A percentile compares a stretch with the other conserved stretches of the same genome.
These are phyloP conservation scores for Antedon mediterranea DNA, from an alignment of 53 echinoderm and acorn worm genomes.

Conservation along the genomic window DNA sequence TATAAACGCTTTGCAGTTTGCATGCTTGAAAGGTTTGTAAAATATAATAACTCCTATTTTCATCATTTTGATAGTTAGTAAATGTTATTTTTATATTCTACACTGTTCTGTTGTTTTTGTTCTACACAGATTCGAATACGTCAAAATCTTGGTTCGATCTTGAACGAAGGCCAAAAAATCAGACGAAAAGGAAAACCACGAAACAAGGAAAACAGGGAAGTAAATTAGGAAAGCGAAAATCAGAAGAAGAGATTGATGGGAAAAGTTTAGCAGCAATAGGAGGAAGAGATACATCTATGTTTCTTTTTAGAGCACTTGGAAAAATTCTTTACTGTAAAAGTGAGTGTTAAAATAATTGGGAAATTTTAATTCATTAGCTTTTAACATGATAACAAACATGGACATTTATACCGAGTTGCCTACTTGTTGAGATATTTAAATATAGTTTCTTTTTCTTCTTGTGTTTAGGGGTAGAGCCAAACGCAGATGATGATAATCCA, in stretches of 20 bases:
- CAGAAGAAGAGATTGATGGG: conserved; percentile 20
- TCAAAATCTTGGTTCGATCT: conserved; percentile 24
- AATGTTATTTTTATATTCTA: too few relatives aligned
- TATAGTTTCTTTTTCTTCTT: not conserved
- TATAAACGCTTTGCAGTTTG: conserved; percentile 94
- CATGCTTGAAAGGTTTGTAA: conserved; percentile 74
- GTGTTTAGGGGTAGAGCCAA: conserved; percentile 49
- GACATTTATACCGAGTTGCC: not conserved
- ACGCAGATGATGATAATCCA: conserved; percentile 29
- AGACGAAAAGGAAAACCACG: not conserved
- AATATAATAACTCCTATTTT: not conserved
- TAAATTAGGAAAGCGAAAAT: conserved; percentile 5
- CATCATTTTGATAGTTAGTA: too few relatives aligned
- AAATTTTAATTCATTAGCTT: too few relatives aligned
- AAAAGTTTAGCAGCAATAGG: conserved; percentile 54
- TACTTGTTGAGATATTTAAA: not conserved
- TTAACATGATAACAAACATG: too few relatives aligned
- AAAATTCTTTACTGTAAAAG: conserved; percentile 93
- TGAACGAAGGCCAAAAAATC: not conserved
- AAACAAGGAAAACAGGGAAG: not conserved
- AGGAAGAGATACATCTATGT: conserved; percentile 77
- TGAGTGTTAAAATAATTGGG: not conserved
- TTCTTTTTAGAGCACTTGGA: conserved; percentile 83
- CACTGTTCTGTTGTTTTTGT: too few relatives aligned
- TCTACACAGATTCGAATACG: conserved; percentile 14